A percentile compares a stretch with the other conserved stretches of the same genome.
phyloP scores from a whole-genome alignment of 2,888 invertebrate species.

The Caenorhabditis sp. region DNA sequence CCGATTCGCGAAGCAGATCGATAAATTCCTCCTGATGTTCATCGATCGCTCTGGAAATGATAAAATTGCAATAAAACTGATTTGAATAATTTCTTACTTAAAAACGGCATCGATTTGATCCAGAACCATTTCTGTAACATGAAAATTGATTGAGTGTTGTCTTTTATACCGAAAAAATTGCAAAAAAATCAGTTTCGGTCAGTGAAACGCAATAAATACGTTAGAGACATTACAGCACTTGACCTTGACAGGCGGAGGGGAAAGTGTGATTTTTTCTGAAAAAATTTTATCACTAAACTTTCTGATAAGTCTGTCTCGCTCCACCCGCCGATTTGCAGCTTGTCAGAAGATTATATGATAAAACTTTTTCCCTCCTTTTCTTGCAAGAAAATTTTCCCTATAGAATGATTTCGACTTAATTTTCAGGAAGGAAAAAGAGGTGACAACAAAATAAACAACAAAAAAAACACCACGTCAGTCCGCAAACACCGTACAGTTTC shows the following conservation, averaged over 20 bases:
- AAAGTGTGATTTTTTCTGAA: slow-evolving; percentile 26
- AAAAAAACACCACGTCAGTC: no score
- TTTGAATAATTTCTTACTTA: slow-evolving; percentile 23
- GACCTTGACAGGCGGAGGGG: slow-evolving; percentile 10
- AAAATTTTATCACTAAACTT: slow-evolving; percentile 43
- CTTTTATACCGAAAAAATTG: no score
- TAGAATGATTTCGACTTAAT: no score
- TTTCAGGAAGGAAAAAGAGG: no score
- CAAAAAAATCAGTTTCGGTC: no score
- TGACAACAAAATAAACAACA: no score
- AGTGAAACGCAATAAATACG: not conserved
- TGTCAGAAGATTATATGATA: no score
- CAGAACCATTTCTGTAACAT: slow-evolving; percentile 32
- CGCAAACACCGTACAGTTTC: no score
- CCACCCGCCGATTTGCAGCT: not conserved
- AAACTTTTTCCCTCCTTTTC: no score
- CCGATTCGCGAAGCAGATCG: slow-evolving; percentile 87
- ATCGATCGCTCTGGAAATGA: slow-evolving; percentile 85
- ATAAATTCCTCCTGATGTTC: slow-evolving; percentile 87
- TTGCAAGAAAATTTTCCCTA: no score
- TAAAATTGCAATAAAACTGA: not conserved
- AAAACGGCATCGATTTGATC: slow-evolving; percentile 51
- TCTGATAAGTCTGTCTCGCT: not conserved
- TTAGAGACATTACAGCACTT: slow-evolving; percentile 6
- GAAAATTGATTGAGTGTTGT: not conserved